Evolutionary conservation across 1,140 invertebrate genomes (phyloP).

Genomic region (Pogonomyrmex californicus): DNA sequence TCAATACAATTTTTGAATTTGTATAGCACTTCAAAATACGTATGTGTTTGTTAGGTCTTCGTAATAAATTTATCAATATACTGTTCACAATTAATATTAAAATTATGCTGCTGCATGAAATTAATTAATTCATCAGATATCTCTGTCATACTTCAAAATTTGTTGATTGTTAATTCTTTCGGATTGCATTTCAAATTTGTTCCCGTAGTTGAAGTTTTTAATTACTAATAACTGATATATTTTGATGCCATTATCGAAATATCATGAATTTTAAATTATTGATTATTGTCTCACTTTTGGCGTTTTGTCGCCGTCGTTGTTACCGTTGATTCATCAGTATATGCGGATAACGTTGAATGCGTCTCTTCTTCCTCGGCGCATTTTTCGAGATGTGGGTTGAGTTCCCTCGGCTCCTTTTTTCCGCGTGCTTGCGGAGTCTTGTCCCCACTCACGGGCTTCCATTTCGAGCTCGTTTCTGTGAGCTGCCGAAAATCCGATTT

Average conservation of each 20-base stretch:
- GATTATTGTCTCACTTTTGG: background rate
- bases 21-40: background rate
- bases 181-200: background rate
- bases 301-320: background rate
- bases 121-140: constrained; percentile 16
- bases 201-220: background rate
- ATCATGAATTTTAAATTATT: constrained; percentile 37
- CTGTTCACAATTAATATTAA: constrained; percentile 3
- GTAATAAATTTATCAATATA: background rate
- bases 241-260: background rate
- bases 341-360: background rate
- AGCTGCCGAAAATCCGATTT: constrained; percentile 48
- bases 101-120: background rate
- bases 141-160: background rate
- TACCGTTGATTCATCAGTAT: background rate
- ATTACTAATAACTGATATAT: background rate
- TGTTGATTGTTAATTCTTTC: background rate
- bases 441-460: background rate
- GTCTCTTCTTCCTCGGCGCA: background rate
- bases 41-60: background rate
- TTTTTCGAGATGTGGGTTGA: constrained; percentile 18
- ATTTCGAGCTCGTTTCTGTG: constrained; percentile 25
- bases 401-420: background rate
- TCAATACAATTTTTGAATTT: background rate
- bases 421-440: background rate